Evolutionary conservation across 2,888 invertebrate species (phyloP).

Genomic region (Chesias legatella): DNA sequence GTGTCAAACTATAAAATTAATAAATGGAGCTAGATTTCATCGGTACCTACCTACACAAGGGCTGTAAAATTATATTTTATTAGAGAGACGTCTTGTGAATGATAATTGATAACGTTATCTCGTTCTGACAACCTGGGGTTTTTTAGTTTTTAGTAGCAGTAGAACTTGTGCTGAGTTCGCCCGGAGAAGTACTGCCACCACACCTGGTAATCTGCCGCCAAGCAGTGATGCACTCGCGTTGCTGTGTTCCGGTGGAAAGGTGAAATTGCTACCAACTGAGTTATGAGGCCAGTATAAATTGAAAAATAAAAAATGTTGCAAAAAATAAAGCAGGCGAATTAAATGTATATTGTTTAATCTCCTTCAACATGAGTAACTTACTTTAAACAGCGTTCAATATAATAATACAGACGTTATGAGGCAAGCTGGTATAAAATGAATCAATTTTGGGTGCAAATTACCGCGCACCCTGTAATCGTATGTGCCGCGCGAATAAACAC

Average conservation of each 20-base stretch:
- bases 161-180: too few species aligned
- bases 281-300: too few species aligned
- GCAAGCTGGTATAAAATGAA: conserved; percentile 50
- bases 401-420: conserved; percentile 14
- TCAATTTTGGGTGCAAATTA: conserved; percentile 63
- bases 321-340: too few species aligned
- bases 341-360: too few species aligned
- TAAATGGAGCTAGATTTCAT: conserved; percentile 60
- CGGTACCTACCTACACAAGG: conserved; percentile 33
- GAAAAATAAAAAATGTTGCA: too few species aligned
- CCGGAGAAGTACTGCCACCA: too few species aligned
- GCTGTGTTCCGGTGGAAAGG: too few species aligned
- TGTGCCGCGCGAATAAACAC: conserved; percentile 36
- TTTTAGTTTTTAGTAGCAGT: too few species aligned
- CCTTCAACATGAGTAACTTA: neutral
- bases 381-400: conserved; percentile 1
- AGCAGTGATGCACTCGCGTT: too few species aligned
- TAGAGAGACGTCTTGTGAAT: conserved; percentile 29
- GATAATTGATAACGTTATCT: conserved; percentile 32
- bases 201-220: too few species aligned
- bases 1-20: conserved; percentile 76
- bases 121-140: conserved; percentile 6
- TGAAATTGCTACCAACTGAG: too few species aligned
- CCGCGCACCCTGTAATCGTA: conserved; percentile 50
- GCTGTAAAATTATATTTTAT: conserved; percentile 38